Evolutionary conservation across 2,888 invertebrate species (phyloP), one percentile per base, ranked within the genome.

Genomic region (Reticulitermes lucifugus): DNA sequence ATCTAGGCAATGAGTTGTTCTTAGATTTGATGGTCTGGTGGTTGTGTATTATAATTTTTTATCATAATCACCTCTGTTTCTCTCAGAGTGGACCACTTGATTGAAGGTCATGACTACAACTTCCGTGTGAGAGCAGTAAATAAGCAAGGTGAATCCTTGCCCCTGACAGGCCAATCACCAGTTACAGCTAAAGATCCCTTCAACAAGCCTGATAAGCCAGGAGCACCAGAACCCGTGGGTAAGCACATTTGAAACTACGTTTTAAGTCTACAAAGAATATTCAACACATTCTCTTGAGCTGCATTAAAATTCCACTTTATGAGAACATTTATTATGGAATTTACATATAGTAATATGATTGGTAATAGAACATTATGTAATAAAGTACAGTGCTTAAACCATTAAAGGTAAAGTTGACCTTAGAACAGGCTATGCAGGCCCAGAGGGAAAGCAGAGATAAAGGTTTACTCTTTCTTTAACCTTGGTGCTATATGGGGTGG

Each of bases 151-250:
- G 97, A 98, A 91, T 98, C 98, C 0, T 93, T 94, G 86, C 98
- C 98, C 2, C 92, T 98, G 25, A 93, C 94, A 14, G 96, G 97
- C 3, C 93, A 94, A 85, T 96, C 97, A 89, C 94, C 96, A 1
- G 96, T 98, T 88, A 97, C 97, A 0, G 98, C 98, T 29, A 98
- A 98, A 90, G 98, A 98, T 94, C 98, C 98, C 83, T 98, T 95
- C 90, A 96, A 95, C 86, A 96, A 95, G 88, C 98, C 98, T 6
- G 97, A 97, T 90, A 97, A 97, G 90, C 99, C 99, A 70, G 97
- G 98, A 77, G 96, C 96, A 83, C 99, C 99, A 0, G 95, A 96
- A 89, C 96, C 96, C 88, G 96, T 95, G 89, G 89, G 89, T 89
- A 82, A 85, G 88, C 4, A 60, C 29, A 81, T 3, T 65, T 18